Conservation (phyloP, 2,888 invertebrate genomes). For the Idaea aversata region DNA sequence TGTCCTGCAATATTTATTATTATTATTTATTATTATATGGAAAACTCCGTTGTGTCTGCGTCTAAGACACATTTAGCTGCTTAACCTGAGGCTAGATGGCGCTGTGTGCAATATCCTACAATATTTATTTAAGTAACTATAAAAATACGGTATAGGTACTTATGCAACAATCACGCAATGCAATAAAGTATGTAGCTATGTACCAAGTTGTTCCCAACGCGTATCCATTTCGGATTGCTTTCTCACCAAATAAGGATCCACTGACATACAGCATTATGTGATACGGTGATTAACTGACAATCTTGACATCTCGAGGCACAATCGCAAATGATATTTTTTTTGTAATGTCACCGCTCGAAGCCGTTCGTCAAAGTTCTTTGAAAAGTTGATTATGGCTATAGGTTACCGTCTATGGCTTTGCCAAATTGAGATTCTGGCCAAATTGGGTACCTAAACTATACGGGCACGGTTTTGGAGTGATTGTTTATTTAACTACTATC, state of each 20-base stretch:
- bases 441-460: constrained; percentile 34
- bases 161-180: constrained; percentile 49
- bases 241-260: constrained; percentile 76
- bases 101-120: not conserved
- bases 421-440: constrained; percentile 54
- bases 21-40: too few species aligned
- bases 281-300: constrained; percentile 68
- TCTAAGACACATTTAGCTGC: too few species aligned
- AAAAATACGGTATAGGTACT: constrained; percentile 20
- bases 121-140: not conserved
- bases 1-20: too few species aligned
- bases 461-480: constrained; percentile 24
- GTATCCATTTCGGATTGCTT: constrained; percentile 76
- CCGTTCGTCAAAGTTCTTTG: constrained; percentile 46
- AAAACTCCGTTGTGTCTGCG: too few species aligned
- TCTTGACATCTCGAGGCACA: constrained; percentile 57
- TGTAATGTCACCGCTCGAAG: constrained; percentile 54
- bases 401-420: constrained; percentile 59
- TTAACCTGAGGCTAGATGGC: too few species aligned
- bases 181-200: constrained; percentile 53
- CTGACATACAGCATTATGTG: constrained; percentile 70
- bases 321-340: constrained; percentile 56
- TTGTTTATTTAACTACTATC: constrained; percentile 18
- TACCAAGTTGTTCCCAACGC: constrained; percentile 61
- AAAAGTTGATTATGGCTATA: constrained; percentile 48